Percentiles rank a stretch among this genome's conserved stretches.
phyloP scores from a whole-genome alignment of 2,113 vertebrate species.

The Elanoides forficatus region DNA sequence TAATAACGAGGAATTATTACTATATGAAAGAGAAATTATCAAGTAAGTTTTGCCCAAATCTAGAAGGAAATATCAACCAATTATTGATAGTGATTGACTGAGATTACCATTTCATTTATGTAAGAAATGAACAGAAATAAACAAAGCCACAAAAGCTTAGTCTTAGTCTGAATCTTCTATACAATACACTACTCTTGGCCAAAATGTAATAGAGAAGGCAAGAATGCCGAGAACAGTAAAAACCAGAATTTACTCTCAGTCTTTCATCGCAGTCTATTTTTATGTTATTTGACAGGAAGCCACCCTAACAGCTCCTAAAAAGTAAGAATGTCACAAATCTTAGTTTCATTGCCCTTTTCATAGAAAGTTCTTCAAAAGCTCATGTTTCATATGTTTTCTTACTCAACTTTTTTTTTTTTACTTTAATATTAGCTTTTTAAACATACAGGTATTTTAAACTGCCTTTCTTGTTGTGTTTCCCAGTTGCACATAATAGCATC shows the following conservation, averaged over 20 bases:
- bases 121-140: not conserved
- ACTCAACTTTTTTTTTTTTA: not conserved
- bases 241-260: not conserved
- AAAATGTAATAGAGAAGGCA: not conserved
- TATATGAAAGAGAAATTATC: not conserved
- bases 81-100: not conserved
- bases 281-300: slow-evolving; percentile 8
- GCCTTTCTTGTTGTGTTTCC: not conserved
- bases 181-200: not conserved
- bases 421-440: not conserved
- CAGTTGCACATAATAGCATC: not conserved
- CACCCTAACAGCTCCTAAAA: not conserved
- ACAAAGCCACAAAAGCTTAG: not conserved
- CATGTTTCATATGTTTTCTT: not conserved
- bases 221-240: not conserved
- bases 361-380: not conserved
- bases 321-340: not conserved
- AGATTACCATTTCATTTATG: not conserved
- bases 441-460: not conserved
- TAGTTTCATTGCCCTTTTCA: not conserved
- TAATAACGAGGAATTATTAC: not conserved
- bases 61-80: not conserved
- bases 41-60: not conserved
- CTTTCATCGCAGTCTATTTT: not conserved
- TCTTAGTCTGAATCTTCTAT: not conserved